These are phyloP conservation scores for Colius striatus DNA, from an alignment of 2,113 vertebrate species.

Conservation along the genomic window DNA sequence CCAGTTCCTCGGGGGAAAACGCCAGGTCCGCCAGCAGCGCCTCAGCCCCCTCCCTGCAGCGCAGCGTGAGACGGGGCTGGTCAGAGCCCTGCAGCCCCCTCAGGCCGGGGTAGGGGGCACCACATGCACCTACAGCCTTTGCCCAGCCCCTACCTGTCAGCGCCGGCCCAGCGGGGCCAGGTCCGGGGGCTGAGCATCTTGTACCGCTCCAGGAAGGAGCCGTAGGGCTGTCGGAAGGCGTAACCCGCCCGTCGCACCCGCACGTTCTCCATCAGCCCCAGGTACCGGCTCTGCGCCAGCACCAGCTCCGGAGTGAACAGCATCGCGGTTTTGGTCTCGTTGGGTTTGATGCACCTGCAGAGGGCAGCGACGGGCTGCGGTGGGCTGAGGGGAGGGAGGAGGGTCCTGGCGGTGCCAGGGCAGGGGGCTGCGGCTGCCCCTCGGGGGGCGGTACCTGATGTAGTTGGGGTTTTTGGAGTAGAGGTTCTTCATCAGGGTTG, in stretches of 20 bases:
- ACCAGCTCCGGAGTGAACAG: constrained; percentile 74
- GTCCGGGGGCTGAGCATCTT: constrained; percentile 74
- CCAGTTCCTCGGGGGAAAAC: constrained; percentile 62
- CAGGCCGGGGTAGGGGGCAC: rapidly evolving
- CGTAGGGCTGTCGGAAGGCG: constrained; percentile 79
- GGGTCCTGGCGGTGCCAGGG: rapidly evolving
- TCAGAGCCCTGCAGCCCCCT: background rate
- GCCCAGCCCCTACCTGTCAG: constrained; percentile 60
- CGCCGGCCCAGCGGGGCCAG: constrained; percentile 75
- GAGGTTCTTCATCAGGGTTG: constrained; percentile 81
- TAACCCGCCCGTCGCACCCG: constrained; percentile 80
- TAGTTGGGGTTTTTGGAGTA: constrained; percentile 85
- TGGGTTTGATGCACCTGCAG: constrained; percentile 83
- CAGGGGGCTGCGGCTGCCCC: rapidly evolving
- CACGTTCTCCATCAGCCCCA: constrained; percentile 83
- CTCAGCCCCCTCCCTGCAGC: constrained; percentile 66
- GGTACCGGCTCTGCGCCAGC: constrained; percentile 71
- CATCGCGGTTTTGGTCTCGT: constrained; percentile 65
- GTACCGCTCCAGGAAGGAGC: constrained; percentile 79
- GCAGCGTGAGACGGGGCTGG: rapidly evolving
- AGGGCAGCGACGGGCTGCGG: rapidly evolving
- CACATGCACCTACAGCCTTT: rapidly evolving
- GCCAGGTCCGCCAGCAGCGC: constrained; percentile 55
- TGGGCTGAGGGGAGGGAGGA: too few relatives aligned
- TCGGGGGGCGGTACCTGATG: constrained; percentile 63